Percentiles rank a stretch among this genome's conserved stretches.
Evolutionary conservation across 2,888 invertebrate species (phyloP).

Genomic region (Nomada hirtipes): DNA sequence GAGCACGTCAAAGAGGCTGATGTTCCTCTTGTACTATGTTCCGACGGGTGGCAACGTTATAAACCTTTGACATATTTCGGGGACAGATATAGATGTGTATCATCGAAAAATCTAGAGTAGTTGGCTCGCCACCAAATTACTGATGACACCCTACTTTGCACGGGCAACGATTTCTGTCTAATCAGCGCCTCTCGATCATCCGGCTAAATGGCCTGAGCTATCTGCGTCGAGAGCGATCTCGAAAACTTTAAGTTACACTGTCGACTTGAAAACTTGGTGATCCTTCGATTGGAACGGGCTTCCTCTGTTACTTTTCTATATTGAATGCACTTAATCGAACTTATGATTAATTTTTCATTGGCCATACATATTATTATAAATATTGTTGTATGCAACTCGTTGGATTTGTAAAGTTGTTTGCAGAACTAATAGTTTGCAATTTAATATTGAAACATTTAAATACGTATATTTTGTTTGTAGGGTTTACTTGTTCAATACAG

Average conservation of each 20-base stretch:
- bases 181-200: constrained; percentile 57
- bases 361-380: no score
- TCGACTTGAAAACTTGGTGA: constrained; percentile 33
- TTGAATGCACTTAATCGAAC: no score
- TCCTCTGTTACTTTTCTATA: no score
- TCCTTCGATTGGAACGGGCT: background rate
- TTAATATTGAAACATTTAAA: no score
- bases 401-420: no score
- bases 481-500: no score
- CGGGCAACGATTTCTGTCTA: constrained; percentile 49
- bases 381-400: no score
- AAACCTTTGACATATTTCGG: constrained; percentile 47
- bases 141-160: constrained; percentile 42
- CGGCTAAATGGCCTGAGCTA: constrained; percentile 38
- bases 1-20: background rate
- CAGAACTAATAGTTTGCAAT: no score
- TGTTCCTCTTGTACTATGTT: background rate
- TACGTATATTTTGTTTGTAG: no score
- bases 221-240: constrained; percentile 30
- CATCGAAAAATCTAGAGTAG: constrained; percentile 53
- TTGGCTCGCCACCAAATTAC: constrained; percentile 60
- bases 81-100: constrained; percentile 16
- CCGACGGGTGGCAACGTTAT: background rate
- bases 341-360: no score
- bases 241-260: constrained; percentile 48